phyloP scores from a whole-genome alignment of 2,113 vertebrate genomes.

The Oreochromis aureus region DNA sequence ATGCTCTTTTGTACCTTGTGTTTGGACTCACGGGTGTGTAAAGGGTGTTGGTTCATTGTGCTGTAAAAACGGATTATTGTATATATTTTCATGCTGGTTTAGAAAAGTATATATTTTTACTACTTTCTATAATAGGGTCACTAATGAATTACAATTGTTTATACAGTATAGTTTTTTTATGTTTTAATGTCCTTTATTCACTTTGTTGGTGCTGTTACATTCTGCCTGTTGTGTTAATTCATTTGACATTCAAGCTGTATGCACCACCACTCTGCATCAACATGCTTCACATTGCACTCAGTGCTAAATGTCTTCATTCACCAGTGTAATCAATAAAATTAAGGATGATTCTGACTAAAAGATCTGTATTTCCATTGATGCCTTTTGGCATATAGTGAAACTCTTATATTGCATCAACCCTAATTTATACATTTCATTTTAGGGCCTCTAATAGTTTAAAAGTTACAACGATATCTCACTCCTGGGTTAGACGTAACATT shows the following conservation, averaged over 20 bases:
- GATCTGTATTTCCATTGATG: not conserved
- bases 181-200: not conserved
- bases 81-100: not conserved
- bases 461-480: rapidly evolving
- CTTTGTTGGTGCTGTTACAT: not conserved
- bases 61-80: not conserved
- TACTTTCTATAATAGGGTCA: not conserved
- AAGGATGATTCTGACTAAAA: not conserved
- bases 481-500: not conserved
- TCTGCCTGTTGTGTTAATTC: not conserved
- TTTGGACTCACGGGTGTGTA: not conserved
- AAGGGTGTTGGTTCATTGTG: not conserved
- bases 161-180: not conserved
- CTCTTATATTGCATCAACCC: not conserved
- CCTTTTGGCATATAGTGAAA: not conserved
- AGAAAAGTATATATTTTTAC: not conserved
- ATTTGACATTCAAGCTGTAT: not conserved
- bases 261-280: not conserved
- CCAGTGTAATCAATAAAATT: not conserved
- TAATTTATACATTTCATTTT: not conserved
- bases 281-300: not conserved
- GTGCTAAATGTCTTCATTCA: not conserved
- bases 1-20: not conserved
- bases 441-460: not conserved
- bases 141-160: not conserved